These are phyloP conservation scores for Austrofundulus limnaeus DNA, from an alignment of 2,113 vertebrate genomes.

Conservation along the genomic window DNA sequence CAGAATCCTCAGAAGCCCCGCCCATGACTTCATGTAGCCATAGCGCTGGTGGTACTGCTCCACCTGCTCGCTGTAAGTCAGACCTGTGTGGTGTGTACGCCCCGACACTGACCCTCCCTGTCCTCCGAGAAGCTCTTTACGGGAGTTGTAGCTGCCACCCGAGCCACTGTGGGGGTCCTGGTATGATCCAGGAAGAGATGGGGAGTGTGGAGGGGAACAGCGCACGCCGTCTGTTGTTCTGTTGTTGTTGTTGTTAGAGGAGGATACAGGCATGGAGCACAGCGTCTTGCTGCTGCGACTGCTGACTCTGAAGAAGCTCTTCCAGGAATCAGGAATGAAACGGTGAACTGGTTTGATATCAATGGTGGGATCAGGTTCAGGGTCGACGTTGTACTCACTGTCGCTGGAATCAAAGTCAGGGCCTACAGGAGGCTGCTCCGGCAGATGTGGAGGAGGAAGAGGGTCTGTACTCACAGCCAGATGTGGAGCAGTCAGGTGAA, in stretches of 20 bases:
- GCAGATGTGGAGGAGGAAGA: conserved; percentile 88
- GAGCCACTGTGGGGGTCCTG: conserved; percentile 81
- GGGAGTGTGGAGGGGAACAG: conserved; percentile 89
- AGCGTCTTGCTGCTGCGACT: conserved; percentile 66
- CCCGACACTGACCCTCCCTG: conserved; percentile 75
- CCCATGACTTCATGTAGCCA: conserved; percentile 96
- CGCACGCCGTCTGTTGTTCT: conserved; percentile 79
- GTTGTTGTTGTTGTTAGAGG: conserved; percentile 74
- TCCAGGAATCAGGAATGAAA: conserved; percentile 97
- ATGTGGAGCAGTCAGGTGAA: conserved; percentile 40
- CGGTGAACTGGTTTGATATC: conserved; percentile 91
- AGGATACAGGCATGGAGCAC: conserved; percentile 74
- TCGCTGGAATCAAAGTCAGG: conserved; percentile 74
- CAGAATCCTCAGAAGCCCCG: conserved; percentile 91
- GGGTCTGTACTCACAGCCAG: conserved; percentile 79
- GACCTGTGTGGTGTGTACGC: conserved; percentile 73
- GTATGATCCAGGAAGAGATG: conserved; percentile 74
- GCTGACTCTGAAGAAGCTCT: conserved; percentile 87
- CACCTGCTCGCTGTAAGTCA: conserved; percentile 86
- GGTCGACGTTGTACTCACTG: conserved; percentile 66
- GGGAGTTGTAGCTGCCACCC: conserved; percentile 79
- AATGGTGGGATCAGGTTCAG: conserved; percentile 63
- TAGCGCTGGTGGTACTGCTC: conserved; percentile 88
- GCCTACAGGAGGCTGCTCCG: conserved; percentile 85
- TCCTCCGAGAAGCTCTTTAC: conserved; percentile 80